Evolutionary conservation across 2,888 invertebrate species (phyloP), one percentile per base, ranked within the genome.

Genomic region (Epistrophe eligans): DNA sequence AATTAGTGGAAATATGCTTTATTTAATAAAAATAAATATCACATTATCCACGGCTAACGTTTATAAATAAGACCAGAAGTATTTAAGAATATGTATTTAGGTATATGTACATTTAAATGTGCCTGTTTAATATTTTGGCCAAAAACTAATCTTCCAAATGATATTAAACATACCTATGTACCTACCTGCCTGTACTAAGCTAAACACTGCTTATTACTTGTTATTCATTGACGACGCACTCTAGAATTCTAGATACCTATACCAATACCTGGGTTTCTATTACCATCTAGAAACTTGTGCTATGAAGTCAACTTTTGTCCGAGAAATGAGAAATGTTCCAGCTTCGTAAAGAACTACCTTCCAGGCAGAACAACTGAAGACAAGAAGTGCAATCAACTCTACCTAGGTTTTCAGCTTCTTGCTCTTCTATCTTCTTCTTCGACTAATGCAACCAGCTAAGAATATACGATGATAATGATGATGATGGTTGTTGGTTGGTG

Each of bases 361-460:
- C 40, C 40, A 70, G 55, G 40, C 38, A 52, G 24, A 70, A 55
- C 28, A 55, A 28, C 55, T 15, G 10, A 45, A 50, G 24, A 67
- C 50, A 50, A 77, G 24, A 55, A 83, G 87, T 87, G 87, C 87
- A 87, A 83, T 87, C 87, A 87, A 87, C 87, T 83, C 50, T 77
- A 28, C 55, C 73, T 50, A 64, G 62, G 43, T 67, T 40, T 67
- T 19, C 66, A 45, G 55, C 55, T 62, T 70, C 38, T 70, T 55
- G 32, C 55, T 70, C 38, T 71, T 17, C 55, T 71, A 13, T n/a
- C n/a, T 10, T 62, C 17, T 43, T 66, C 48, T 17, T 66, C 35
- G n/a, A 19, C 67, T 38, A 40, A 15, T 43, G 62, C 38, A 62
- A n/a, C 24, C 19, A 35, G 17, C 32, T 58, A 38, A 58, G 35